These are phyloP conservation scores for Sinella curviseta DNA, from an alignment of 1,140 invertebrate genomes.

Conservation along the genomic window DNA sequence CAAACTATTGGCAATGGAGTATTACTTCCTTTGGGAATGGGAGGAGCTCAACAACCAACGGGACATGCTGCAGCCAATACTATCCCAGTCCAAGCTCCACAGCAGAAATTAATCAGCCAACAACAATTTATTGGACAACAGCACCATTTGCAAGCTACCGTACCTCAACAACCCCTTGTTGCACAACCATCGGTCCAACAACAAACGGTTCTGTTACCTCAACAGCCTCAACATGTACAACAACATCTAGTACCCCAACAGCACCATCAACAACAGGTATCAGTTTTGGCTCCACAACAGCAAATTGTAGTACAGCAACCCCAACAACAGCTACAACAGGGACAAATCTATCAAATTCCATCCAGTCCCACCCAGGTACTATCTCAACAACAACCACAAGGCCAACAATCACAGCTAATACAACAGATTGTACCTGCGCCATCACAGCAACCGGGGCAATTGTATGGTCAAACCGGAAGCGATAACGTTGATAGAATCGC, in stretches of 20 bases:
- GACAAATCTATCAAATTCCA: background rate
- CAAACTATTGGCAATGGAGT: background rate
- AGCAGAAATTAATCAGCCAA: background rate
- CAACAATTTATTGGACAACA: background rate
- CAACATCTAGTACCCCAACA: background rate
- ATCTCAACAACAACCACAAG: background rate
- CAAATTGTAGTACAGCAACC: no score
- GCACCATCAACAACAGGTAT: background rate
- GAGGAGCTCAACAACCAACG: background rate
- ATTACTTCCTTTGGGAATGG: background rate
- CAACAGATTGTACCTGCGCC: background rate
- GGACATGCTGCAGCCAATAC: background rate
- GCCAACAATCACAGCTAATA: background rate
- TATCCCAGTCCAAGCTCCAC: background rate
- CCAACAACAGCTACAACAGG: background rate
- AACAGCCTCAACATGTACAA: conserved; percentile 5
- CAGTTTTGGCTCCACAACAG: background rate
- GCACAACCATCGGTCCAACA: background rate
- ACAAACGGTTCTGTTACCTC: background rate
- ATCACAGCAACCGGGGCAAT: background rate
- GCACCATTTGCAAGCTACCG: background rate
- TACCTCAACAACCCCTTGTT: background rate
- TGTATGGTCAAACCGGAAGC: background rate
- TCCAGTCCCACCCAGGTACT: background rate
- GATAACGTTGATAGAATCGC: background rate